phyloP scores from a whole-genome alignment of 1,140 invertebrate genomes.

The Gyrodactylus bullatarudis region DNA sequence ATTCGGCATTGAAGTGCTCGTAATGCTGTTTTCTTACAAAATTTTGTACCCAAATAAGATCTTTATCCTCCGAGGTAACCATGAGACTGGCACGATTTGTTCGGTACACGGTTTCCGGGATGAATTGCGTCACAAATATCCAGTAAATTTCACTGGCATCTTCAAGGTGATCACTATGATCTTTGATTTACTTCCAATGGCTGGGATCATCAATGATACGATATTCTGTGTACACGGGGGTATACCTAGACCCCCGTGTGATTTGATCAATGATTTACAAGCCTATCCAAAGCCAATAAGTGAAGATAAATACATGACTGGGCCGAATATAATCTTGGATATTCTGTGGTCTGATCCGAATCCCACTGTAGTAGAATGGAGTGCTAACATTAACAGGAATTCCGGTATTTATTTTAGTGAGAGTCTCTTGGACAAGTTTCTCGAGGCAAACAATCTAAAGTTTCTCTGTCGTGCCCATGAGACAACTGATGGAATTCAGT shows the following conservation, averaged over 20 bases:
- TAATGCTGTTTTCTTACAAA: constrained; percentile 81
- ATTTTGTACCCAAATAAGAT: constrained; percentile 90
- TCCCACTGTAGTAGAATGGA: constrained; percentile 5
- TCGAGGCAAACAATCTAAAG: constrained; percentile 69
- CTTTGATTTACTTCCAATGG: constrained; percentile 90
- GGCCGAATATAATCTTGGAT: too few species aligned
- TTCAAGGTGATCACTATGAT: constrained; percentile 73
- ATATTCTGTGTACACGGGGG: constrained; percentile 99
- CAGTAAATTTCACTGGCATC: constrained; percentile 62
- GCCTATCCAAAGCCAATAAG: neutral
- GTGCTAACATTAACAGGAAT: constrained; percentile 21
- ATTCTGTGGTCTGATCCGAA: neutral
- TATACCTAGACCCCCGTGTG: constrained; percentile 27
- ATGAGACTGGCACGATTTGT: constrained; percentile 94
- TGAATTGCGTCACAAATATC: constrained; percentile 85
- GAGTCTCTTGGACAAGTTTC: constrained; percentile 34
- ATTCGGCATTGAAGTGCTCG: constrained; percentile 96
- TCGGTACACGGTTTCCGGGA: constrained; percentile 95
- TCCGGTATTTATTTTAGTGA: constrained; percentile 26
- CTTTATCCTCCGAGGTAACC: constrained; percentile 88
- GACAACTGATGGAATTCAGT: constrained; percentile 25
- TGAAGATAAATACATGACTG: neutral
- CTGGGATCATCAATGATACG: constrained; percentile 50
- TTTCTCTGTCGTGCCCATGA: constrained; percentile 83
- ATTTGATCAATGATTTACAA: neutral